A percentile compares a stretch with the other conserved stretches of the same genome.
Conservation (phyloP, 2,113 vertebrate genomes). For the Myrmecobius fasciatus region DNA sequence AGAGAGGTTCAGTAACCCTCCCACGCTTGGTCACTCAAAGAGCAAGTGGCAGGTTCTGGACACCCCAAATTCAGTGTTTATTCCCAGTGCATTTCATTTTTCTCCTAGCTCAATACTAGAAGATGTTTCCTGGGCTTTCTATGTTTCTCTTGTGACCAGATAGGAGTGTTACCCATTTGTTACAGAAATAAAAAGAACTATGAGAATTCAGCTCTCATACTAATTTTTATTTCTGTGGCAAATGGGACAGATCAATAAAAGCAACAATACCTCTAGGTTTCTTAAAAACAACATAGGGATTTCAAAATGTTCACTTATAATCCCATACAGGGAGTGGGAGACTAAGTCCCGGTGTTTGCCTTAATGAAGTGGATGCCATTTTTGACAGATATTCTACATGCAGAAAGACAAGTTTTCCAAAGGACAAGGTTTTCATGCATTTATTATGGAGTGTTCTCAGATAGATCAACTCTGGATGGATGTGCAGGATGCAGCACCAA, state of each 20-base stretch:
- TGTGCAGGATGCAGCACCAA: not conserved
- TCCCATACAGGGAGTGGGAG: no score
- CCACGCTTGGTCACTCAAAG: not conserved
- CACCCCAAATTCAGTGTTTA: not conserved
- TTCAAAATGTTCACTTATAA: not conserved
- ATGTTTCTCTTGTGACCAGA: not conserved
- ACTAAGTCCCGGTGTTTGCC: not conserved
- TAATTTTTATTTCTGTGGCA: conserved; percentile 3
- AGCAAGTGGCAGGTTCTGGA: not conserved
- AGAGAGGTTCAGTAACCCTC: not conserved
- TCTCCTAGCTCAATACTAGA: not conserved
- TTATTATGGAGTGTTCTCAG: not conserved
- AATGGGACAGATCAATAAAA: not conserved
- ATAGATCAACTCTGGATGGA: not conserved
- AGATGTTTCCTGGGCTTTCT: not conserved
- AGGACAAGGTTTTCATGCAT: not conserved
- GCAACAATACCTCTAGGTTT: conserved; percentile 24
- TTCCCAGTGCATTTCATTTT: not conserved
- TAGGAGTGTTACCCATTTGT: not conserved
- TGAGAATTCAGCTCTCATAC: not conserved
- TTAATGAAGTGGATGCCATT: not conserved
- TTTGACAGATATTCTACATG: conserved; percentile 14
- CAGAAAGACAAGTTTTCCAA: not conserved
- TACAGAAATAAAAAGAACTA: no score
- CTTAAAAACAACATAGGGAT: not conserved